Conservation (phyloP, 2,797 vertebrate genomes). For the Thunnus albacares region DNA sequence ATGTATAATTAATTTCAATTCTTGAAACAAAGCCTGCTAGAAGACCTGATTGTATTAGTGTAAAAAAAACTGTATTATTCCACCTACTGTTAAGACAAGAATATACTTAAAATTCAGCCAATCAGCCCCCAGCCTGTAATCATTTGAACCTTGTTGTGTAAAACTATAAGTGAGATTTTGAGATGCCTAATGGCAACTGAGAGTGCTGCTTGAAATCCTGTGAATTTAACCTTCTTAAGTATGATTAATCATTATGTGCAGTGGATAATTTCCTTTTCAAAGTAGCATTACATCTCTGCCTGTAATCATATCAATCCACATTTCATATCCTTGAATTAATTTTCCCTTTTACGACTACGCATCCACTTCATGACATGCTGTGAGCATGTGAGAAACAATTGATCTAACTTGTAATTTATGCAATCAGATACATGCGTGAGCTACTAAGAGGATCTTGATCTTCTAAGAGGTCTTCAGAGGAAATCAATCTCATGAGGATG, state of each 20-base stretch:
- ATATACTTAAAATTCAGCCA: conserved; percentile 48
- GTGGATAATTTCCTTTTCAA: conserved; percentile 59
- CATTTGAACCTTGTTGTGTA: conserved; percentile 13
- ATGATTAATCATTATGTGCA: conserved; percentile 64
- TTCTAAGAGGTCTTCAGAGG: conserved; percentile 43
- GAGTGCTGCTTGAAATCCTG: conserved; percentile 35
- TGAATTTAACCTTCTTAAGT: conserved; percentile 39
- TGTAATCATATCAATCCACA: conserved; percentile 46
- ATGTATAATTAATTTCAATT: background rate
- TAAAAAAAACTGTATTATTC: conserved; percentile 4
- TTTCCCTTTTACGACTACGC: conserved; percentile 40
- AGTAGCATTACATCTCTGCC: conserved; percentile 19
- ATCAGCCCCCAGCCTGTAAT: conserved; percentile 7
- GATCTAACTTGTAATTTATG: conserved; percentile 58
- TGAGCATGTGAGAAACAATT: conserved; percentile 44
- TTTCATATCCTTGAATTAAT: conserved; percentile 58
- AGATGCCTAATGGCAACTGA: conserved; percentile 24
- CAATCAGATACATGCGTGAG: conserved; percentile 56
- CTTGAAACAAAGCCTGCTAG: background rate
- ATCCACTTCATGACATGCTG: conserved; percentile 43
- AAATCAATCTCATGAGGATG: conserved; percentile 41
- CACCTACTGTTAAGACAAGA: conserved; percentile 27
- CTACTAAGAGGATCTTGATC: conserved; percentile 45
- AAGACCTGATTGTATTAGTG: background rate
- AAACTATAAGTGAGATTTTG: conserved; percentile 29